Percentiles rank a stretch among this genome's conserved stretches.
Conservation (phyloP, 2,797 vertebrate species). For the Sus cebifrons region DNA sequence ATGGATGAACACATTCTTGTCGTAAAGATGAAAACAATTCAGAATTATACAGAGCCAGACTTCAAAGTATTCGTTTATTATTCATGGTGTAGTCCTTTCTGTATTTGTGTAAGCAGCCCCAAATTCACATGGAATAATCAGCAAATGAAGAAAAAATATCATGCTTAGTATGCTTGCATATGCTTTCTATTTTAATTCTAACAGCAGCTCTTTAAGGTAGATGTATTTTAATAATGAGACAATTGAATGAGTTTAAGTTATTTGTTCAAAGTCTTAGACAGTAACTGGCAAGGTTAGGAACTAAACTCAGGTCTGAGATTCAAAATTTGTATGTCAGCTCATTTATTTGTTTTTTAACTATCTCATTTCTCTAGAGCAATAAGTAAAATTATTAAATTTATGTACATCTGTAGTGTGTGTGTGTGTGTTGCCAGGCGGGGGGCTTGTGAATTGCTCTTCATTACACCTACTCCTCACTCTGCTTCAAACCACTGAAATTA, state of each 20-base stretch:
- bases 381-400: background rate
- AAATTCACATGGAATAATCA: background rate
- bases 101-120: background rate
- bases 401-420: background rate
- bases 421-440: background rate
- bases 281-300: conserved; percentile 1
- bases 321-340: background rate
- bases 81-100: background rate
- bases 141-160: background rate
- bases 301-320: background rate
- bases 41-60: background rate
- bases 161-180: background rate
- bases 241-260: background rate
- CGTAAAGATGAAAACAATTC: conserved; percentile 2
- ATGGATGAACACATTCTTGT: background rate
- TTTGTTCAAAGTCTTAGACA: background rate
- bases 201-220: background rate
- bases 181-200: conserved; percentile 17
- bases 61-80: background rate
- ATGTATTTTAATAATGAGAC: conserved; percentile 1
- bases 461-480: background rate
- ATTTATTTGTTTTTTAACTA: background rate
- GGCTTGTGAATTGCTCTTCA: background rate
- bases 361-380: background rate
- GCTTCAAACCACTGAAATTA: background rate